A percentile compares a stretch with the other conserved stretches of the same genome.
These are phyloP conservation scores for Neopipo cinnamomea DNA, from an alignment of 2,113 vertebrate genomes.

Conservation along the genomic window DNA sequence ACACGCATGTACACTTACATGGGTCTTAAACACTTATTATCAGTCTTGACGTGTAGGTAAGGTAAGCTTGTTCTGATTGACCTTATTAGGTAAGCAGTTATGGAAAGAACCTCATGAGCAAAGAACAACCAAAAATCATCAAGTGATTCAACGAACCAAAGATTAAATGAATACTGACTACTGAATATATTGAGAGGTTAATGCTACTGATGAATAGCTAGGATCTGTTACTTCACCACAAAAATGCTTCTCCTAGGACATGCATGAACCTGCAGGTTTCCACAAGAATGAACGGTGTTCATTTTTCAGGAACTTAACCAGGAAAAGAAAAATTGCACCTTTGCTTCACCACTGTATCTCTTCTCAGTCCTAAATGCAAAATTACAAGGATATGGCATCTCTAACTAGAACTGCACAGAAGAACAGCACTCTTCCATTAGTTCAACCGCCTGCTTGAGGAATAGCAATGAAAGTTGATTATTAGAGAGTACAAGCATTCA, in stretches of 20 bases:
- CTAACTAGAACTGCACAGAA: not conserved
- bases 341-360: not conserved
- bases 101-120: not conserved
- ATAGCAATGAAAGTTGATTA: not conserved
- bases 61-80: not conserved
- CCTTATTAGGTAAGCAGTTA: not conserved
- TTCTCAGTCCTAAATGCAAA: not conserved
- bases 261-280: not conserved
- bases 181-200: not conserved
- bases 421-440: not conserved
- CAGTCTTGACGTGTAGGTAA: not conserved
- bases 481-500: not conserved
- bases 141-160: not conserved
- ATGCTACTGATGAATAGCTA: not conserved
- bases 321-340: not conserved
- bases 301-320: not conserved
- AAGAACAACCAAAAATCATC: not conserved
- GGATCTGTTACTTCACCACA: not conserved
- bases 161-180: not conserved
- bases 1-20: not conserved
- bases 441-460: not conserved
- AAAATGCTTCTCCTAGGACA: not conserved
- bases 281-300: not conserved
- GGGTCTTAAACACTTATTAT: not conserved
- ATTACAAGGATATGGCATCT: not conserved